Evolutionary conservation across 2,888 invertebrate genomes (phyloP).

Genomic region (Sinodicranocentrus sp.): DNA sequence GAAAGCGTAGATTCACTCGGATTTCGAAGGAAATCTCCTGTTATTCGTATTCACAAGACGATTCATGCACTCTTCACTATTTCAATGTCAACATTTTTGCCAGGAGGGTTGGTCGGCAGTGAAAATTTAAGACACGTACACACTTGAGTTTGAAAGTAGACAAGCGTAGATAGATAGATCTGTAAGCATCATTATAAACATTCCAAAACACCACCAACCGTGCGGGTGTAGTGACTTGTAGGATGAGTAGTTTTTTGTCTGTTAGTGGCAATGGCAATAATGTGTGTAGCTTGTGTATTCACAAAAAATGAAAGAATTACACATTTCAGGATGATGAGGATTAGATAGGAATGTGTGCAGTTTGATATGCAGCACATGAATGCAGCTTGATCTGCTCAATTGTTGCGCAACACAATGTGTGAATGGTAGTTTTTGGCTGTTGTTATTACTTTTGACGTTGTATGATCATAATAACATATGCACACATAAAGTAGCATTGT

Average conservation of each 20-base stretch:
- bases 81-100: constrained; percentile 4
- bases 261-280: constrained; percentile 21
- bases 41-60: too few relatives aligned
- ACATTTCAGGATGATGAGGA: neutral
- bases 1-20: too few relatives aligned
- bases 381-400: neutral
- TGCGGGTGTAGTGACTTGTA: constrained; percentile 4
- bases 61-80: neutral
- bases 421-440: constrained; percentile 5
- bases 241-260: constrained; percentile 24
- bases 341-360: constrained; percentile 6
- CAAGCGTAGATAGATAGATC: neutral
- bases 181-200: neutral
- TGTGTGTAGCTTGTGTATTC: too few relatives aligned
- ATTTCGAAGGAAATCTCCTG: too few relatives aligned
- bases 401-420: constrained; percentile 20
- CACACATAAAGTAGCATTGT: neutral
- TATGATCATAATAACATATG: constrained; percentile 1
- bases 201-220: constrained; percentile 7
- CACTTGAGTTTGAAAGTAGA: neutral
- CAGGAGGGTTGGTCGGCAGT: neutral
- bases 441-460: neutral
- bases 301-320: too few relatives aligned
- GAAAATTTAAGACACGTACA: constrained; percentile 7
- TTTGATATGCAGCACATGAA: neutral